Evolutionary conservation across 2,888 invertebrate species (phyloP).

Genomic region (Xestia ashworthii): DNA sequence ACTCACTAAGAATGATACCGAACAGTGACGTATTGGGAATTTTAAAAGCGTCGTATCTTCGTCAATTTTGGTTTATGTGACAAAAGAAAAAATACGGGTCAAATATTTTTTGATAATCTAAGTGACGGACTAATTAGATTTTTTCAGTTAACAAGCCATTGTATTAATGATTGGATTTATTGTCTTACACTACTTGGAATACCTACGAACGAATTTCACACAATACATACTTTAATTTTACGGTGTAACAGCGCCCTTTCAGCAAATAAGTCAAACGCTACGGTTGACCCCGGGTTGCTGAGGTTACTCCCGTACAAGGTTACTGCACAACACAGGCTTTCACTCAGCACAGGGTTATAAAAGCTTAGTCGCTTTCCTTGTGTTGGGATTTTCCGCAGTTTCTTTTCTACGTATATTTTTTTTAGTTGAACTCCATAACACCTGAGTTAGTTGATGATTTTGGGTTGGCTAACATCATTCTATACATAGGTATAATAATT

Average conservation of each 20-base stretch:
- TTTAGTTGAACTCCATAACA: not conserved
- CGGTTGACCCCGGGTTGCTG: constrained; percentile 50
- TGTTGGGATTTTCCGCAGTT: constrained; percentile 19
- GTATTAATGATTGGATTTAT: too few species aligned
- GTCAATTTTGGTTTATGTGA: too few species aligned
- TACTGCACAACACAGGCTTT: constrained; percentile 44
- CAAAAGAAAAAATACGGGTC: too few species aligned
- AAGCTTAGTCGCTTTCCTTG: constrained; percentile 42
- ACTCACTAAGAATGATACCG: too few species aligned
- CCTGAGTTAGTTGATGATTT: not conserved
- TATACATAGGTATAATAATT: too few species aligned
- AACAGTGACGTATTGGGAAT: too few species aligned
- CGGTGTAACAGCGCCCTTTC: constrained; percentile 37
- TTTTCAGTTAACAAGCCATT: too few species aligned
- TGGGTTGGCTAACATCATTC: not conserved
- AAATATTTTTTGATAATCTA: too few species aligned
- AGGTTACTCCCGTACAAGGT: constrained; percentile 62
- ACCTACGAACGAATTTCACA: not conserved
- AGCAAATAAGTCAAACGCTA: constrained; percentile 61
- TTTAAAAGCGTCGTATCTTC: too few species aligned
- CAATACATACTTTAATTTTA: too few species aligned
- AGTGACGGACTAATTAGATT: too few species aligned
- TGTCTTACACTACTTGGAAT: not conserved
- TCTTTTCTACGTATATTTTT: not conserved
- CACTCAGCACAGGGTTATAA: constrained; percentile 31